Conservation (phyloP, 2,888 invertebrate genomes). For the Tolmerus cingulatus region DNA sequence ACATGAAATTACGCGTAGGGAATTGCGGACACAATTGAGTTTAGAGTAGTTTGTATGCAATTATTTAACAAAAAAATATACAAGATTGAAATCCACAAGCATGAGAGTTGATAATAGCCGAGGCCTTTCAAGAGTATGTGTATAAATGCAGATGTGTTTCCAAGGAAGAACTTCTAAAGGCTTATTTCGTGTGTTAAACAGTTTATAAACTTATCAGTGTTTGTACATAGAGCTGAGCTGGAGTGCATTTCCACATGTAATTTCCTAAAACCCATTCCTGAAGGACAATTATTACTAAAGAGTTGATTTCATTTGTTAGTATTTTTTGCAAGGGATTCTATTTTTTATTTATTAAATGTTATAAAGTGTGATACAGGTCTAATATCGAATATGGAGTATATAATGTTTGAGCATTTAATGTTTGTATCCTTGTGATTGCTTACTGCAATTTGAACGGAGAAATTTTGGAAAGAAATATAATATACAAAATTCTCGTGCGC, state of each 20-base stretch:
- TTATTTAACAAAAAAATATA: slow-evolving; percentile 2
- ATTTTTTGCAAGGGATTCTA: slow-evolving; percentile 12
- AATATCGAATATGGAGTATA: slow-evolving; percentile 27
- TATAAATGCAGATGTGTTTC: background rate
- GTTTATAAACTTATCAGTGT: background rate
- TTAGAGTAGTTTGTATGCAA: slow-evolving; percentile 4
- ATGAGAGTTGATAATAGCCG: slow-evolving; percentile 1
- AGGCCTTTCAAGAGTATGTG: slow-evolving; percentile 22
- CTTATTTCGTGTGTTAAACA: background rate
- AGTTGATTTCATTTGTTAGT: background rate
- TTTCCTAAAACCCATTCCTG: slow-evolving; percentile 27
- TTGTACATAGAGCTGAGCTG: background rate
- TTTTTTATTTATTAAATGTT: slow-evolving; percentile 30
- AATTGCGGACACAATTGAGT: background rate
- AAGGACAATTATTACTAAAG: slow-evolving; percentile 2
- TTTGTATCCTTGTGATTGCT: slow-evolving; percentile 10
- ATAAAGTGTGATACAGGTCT: slow-evolving; percentile 19
- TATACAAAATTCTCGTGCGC: background rate
- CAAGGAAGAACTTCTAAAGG: background rate
- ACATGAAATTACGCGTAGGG: slow-evolving; percentile 17
- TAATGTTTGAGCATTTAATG: slow-evolving; percentile 7
- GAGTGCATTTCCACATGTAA: background rate
- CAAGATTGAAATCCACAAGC: background rate
- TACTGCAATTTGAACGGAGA: background rate
- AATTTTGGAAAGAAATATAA: background rate